These are phyloP conservation scores for Mylabris phalerata DNA, from an alignment of 1,140 invertebrate genomes.

Conservation along the genomic window DNA sequence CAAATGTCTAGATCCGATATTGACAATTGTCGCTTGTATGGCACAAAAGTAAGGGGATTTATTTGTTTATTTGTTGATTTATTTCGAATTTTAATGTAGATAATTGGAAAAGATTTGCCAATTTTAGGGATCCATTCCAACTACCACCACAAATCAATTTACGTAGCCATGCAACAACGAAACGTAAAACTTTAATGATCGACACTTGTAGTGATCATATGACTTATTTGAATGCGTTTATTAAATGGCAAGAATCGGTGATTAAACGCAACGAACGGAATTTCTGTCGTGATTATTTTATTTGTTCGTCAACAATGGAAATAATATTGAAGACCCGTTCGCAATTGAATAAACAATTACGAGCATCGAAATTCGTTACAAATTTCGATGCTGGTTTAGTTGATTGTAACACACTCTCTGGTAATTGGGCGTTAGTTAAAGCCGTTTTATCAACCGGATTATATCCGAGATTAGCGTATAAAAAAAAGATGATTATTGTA, in stretches of 20 bases:
- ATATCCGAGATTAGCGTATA: constrained; percentile 79
- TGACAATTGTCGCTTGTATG: constrained; percentile 85
- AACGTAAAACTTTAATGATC: constrained; percentile 64
- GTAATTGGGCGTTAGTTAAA: constrained; percentile 89
- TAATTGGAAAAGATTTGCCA: too few species aligned
- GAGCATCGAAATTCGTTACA: constrained; percentile 76
- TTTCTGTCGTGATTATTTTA: constrained; percentile 75
- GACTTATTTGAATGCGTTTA: constrained; percentile 76
- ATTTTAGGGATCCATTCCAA: constrained; percentile 68
- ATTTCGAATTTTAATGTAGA: too few species aligned
- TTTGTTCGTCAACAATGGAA: constrained; percentile 80
- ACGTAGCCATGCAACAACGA: constrained; percentile 53
- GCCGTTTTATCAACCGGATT: constrained; percentile 78
- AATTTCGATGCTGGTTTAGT: constrained; percentile 64
- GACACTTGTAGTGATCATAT: constrained; percentile 88
- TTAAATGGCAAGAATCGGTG: constrained; percentile 57
- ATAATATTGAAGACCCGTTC: constrained; percentile 72
- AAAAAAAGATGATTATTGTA: constrained; percentile 41
- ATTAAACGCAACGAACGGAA: constrained; percentile 24
- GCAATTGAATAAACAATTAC: constrained; percentile 77
- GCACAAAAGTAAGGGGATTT: constrained; percentile 59
- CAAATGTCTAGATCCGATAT: constrained; percentile 89
- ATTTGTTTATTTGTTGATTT: neutral
- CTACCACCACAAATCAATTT: constrained; percentile 62
- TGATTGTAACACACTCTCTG: constrained; percentile 76